phyloP scores from a whole-genome alignment of 2,797 vertebrate genomes.

The Macrochelys suwanniensis region DNA sequence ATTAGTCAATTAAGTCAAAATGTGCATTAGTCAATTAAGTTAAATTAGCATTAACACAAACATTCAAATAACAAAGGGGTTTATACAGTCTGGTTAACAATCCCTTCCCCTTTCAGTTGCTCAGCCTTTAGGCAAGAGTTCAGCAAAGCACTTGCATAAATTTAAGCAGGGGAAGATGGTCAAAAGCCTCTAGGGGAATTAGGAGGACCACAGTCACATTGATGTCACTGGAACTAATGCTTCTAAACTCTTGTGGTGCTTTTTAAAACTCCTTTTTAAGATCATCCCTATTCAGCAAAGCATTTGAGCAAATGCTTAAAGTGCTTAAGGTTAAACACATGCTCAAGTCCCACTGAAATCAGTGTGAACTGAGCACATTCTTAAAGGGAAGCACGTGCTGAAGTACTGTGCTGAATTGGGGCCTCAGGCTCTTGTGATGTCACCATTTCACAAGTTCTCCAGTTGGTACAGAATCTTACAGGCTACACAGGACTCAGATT shows the following conservation, averaged over 20 bases:
- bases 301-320: not conserved
- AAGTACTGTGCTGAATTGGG: not conserved
- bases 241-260: too few relatives aligned
- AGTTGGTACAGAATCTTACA: not conserved
- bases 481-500: not conserved
- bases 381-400: not conserved
- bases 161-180: too few relatives aligned
- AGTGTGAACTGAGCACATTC: not conserved
- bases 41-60: too few relatives aligned
- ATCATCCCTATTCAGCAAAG: not conserved
- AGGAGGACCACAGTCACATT: too few relatives aligned
- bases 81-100: too few relatives aligned
- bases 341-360: not conserved
- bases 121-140: too few relatives aligned
- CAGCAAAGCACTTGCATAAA: too few relatives aligned
- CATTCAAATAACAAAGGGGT: too few relatives aligned
- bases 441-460: not conserved
- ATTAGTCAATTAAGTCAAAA: not conserved
- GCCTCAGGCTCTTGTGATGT: not conserved
- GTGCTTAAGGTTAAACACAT: not conserved
- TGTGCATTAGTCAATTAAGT: too few relatives aligned
- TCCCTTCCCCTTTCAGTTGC: too few relatives aligned
- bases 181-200: too few relatives aligned
- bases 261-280: not conserved
- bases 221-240: too few relatives aligned